Evolutionary conservation across 2,113 vertebrate species (phyloP).

Genomic region (Guaruba guarouba): DNA sequence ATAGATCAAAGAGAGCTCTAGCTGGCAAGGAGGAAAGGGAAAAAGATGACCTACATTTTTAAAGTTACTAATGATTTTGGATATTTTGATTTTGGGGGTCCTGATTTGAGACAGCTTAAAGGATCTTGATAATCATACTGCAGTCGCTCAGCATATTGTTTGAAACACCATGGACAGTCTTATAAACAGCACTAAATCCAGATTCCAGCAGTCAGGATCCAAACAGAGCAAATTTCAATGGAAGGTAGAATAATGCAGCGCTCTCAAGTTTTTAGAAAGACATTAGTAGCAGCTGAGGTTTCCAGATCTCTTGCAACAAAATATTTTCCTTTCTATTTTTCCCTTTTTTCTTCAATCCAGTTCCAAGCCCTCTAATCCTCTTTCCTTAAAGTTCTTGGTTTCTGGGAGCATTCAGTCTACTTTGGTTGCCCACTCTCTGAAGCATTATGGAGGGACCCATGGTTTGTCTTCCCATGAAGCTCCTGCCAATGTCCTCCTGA

Average conservation of each 20-base stretch:
- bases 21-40: not conserved
- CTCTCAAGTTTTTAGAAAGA: not conserved
- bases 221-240: not conserved
- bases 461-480: not conserved
- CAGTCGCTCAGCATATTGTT: not conserved
- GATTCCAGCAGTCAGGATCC: not conserved
- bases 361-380: not conserved
- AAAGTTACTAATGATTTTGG: not conserved
- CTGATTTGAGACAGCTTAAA: not conserved
- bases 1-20: not conserved
- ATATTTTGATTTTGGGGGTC: not conserved
- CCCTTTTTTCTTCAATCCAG: not conserved
- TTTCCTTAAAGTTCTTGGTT: not conserved
- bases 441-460: not conserved
- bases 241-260: not conserved
- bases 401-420: not conserved
- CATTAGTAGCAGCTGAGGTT: not conserved
- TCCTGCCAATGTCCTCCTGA: not conserved
- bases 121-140: not conserved
- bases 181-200: not conserved
- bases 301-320: not conserved
- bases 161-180: not conserved
- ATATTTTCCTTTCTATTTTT: not conserved
- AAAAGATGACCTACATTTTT: constrained; percentile 7
- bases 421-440: not conserved